Base-by-base conservation (phyloP, 2,888 invertebrate species). In the Onchidella celtica region DNA sequence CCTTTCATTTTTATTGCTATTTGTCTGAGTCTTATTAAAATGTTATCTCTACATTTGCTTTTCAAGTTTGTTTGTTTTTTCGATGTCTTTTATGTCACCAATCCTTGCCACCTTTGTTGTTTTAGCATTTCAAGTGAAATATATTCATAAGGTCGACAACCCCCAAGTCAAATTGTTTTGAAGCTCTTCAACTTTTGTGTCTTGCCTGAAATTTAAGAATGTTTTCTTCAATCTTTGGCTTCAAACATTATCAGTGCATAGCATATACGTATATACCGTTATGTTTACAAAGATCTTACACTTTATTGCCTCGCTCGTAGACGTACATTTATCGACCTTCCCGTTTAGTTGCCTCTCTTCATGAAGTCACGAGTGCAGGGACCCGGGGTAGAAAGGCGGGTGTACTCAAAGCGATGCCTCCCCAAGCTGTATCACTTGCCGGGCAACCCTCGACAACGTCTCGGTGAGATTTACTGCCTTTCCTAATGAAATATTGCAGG, bases 91-190 rank as follows among this genome's bases (percentile, higher is more conserved):
- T n/a, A 21, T 68, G 38, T 68, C 38, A 38, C 66, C 21, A 3
- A 47, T 1, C 36, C 3, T 27, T 27, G 4, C n/a, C n/a, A n/a
- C n/a, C 38, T 36, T 21, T 68, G 38, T 68, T 68, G 11, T 68
- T 68, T 27, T 68, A 38, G 1, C 38, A 38, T 34, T 9, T 29
- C n/a, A 68, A 9, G 29, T 38, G 36, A 34, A 38, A 68, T 68
- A 72, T 29, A 55, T 47, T 27, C 40, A 72, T 3, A 55, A 3
- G n/a, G 24, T 38, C 27, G 29, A 69, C 55, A 47, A 69, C 36
- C 69, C n/a, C 34, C 65, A 63, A 65, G 63, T 27, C 59, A 63
- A 27, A 36, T 65, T 61, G 59, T 75, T 65, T 65, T 63, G 36
- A n/a, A n/a, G n/a, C n/a, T n/a, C n/a, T 38, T 36, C 38, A 36